Evolutionary conservation across 2,888 invertebrate species (phyloP).

Genomic region (Stictocephala bisonia): DNA sequence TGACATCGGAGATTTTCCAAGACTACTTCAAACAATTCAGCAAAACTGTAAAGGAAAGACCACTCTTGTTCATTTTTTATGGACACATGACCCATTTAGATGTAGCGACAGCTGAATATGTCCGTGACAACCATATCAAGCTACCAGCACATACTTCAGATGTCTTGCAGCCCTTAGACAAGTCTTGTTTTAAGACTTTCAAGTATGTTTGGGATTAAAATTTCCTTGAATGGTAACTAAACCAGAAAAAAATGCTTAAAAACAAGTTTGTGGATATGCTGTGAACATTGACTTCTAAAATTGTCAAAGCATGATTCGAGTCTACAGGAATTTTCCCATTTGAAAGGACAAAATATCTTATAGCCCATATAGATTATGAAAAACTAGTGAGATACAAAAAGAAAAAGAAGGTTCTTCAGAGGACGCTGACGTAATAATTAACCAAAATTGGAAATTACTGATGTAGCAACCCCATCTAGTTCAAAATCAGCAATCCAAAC

Average conservation of each 20-base stretch:
- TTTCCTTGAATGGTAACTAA: neutral
- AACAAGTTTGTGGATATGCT: slow-evolving; percentile 7
- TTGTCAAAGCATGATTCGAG: neutral
- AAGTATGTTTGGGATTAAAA: slow-evolving; percentile 20
- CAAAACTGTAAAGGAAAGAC: slow-evolving; percentile 55
- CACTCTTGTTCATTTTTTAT: slow-evolving; percentile 60
- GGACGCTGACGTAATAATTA: too few relatives aligned
- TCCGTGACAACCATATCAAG: slow-evolving; percentile 56
- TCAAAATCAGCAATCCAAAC: too few relatives aligned
- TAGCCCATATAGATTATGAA: too few relatives aligned
- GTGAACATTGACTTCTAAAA: slow-evolving; percentile 1
- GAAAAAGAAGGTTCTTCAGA: too few relatives aligned
- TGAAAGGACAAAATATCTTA: too few relatives aligned
- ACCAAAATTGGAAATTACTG: too few relatives aligned
- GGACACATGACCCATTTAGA: slow-evolving; percentile 60
- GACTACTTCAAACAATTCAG: too few relatives aligned
- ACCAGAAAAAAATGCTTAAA: slow-evolving; percentile 33
- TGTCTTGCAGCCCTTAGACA: slow-evolving; percentile 44
- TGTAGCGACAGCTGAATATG: slow-evolving; percentile 56
- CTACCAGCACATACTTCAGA: slow-evolving; percentile 59
- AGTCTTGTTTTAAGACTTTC: slow-evolving; percentile 40
- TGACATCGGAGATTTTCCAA: slow-evolving; percentile 60
- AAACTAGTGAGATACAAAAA: too few relatives aligned
- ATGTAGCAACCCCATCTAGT: too few relatives aligned
- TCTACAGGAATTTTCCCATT: slow-evolving; percentile 5